Conservation (phyloP, 2,797 vertebrate genomes). For the Chrosomus eos region DNA sequence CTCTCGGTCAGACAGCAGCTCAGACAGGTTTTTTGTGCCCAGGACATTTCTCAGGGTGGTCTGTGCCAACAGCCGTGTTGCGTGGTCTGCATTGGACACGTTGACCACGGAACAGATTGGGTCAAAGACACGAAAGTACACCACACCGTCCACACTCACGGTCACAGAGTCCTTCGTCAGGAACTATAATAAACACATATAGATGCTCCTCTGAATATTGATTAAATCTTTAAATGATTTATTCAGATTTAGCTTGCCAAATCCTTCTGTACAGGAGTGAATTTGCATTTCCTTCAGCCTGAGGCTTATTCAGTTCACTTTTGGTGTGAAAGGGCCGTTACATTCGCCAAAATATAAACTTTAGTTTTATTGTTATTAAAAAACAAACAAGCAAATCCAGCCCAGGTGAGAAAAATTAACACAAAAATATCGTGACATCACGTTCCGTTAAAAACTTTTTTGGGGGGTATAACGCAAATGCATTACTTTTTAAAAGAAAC, state of each 20-base stretch:
- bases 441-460: no score
- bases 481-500: no score
- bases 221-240: background rate
- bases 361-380: no score
- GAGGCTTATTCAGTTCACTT: no score
- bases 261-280: no score
- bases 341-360: no score
- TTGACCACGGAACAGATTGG: conserved; percentile 80
- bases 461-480: no score
- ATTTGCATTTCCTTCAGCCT: no score
- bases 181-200: conserved; percentile 65
- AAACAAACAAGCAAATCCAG: no score
- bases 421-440: no score
- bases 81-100: conserved; percentile 70
- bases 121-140: conserved; percentile 76
- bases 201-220: background rate
- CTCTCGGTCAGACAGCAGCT: conserved; percentile 80
- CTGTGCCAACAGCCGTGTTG: conserved; percentile 77
- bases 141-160: conserved; percentile 79
- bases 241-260: background rate
- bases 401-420: no score
- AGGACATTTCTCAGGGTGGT: conserved; percentile 81
- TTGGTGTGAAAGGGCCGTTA: no score
- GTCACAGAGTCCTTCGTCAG: conserved; percentile 82
- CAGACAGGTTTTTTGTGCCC: conserved; percentile 79